phyloP scores from a whole-genome alignment of 2,797 vertebrate genomes.

The Rhinophrynus dorsalis region DNA sequence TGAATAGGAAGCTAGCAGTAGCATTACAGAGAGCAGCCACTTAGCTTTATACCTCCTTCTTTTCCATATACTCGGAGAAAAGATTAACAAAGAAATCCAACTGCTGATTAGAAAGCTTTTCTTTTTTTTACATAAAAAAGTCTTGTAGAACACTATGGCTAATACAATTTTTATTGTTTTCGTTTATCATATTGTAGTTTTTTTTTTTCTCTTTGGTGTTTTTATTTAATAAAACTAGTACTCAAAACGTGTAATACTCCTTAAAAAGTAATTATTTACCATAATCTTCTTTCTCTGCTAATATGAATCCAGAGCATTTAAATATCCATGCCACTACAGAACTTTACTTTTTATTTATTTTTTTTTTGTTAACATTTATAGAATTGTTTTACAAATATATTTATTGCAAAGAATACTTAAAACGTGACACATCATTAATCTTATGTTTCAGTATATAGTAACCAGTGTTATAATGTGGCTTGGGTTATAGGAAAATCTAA shows the following conservation, averaged over 20 bases:
- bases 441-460: no score
- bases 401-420: no score
- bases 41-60: constrained; percentile 53
- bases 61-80: constrained; percentile 43
- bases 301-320: no score
- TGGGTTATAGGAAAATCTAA: no score
- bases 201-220: constrained; percentile 4
- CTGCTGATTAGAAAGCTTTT: constrained; percentile 52
- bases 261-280: constrained; percentile 1
- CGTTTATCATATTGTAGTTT: constrained; percentile 14
- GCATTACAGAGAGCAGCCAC: constrained; percentile 52
- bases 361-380: no score
- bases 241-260: constrained; percentile 1
- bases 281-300: no score
- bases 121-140: constrained; percentile 23
- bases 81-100: constrained; percentile 61
- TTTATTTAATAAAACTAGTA: background rate
- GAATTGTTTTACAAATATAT: no score
- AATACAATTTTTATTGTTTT: constrained; percentile 15
- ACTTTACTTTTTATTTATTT: no score
- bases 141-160: constrained; percentile 41
- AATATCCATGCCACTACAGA: no score
- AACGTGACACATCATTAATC: no score
- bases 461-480: no score
- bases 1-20: constrained; percentile 64